phyloP scores from a whole-genome alignment of 2,113 vertebrate species.

The Amia ocellicauda region DNA sequence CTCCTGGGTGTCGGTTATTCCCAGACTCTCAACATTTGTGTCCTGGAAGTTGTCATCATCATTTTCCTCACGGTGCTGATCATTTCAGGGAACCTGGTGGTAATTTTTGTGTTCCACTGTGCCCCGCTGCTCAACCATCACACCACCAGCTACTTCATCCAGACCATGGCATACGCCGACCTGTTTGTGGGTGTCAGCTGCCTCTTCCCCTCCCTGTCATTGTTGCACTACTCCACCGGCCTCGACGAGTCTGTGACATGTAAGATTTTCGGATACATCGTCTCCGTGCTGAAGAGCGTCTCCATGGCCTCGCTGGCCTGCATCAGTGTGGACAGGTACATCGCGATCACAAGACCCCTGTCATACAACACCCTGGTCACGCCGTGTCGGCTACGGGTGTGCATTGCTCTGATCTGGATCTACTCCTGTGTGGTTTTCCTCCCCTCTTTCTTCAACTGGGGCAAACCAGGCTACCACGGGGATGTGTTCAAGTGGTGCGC shows the following conservation, averaged over 20 bases:
- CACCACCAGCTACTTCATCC: constrained; percentile 95
- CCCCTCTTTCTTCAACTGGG: constrained; percentile 90
- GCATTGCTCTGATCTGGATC: constrained; percentile 88
- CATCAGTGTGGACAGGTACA: constrained; percentile 94
- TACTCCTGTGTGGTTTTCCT: constrained; percentile 91
- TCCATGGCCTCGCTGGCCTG: constrained; percentile 94
- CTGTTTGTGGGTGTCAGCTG: constrained; percentile 94
- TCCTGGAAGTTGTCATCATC: constrained; percentile 87
- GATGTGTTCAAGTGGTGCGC: constrained; percentile 93
- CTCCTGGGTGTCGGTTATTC: constrained; percentile 85
- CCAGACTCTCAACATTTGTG: constrained; percentile 80
- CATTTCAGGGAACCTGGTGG: constrained; percentile 90
- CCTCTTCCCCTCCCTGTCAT: constrained; percentile 88
- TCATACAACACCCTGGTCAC: constrained; percentile 88
- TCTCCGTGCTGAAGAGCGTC: constrained; percentile 93
- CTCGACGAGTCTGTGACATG: constrained; percentile 84
- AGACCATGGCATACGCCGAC: constrained; percentile 97
- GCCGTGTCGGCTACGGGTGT: constrained; percentile 85
- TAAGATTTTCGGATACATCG: constrained; percentile 89
- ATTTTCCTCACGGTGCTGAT: constrained; percentile 91
- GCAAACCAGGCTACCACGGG: constrained; percentile 96
- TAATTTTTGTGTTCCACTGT: constrained; percentile 97
- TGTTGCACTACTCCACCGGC: constrained; percentile 80
- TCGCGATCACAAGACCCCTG: constrained; percentile 90
- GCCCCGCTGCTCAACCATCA: constrained; percentile 95